Conservation (phyloP, 1,140 invertebrate genomes). For the Scaptomyza montana region DNA sequence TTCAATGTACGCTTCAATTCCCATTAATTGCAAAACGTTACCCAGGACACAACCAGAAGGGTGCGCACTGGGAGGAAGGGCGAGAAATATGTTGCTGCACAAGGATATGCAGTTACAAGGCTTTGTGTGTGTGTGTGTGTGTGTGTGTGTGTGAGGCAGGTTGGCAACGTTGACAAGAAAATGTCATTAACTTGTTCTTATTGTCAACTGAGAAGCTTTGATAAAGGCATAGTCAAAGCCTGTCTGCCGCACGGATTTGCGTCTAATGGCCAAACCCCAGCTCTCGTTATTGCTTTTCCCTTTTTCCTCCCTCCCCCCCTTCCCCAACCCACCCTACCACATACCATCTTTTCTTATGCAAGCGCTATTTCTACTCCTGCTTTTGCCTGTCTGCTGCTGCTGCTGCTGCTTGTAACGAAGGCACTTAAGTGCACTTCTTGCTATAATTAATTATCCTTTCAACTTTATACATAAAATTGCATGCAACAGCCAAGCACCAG, state of each 20-base stretch:
- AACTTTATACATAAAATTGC: slow-evolving; percentile 82
- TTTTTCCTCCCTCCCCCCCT: too few species aligned
- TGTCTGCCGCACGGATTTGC: slow-evolving; percentile 72
- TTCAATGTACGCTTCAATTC: slow-evolving; percentile 63
- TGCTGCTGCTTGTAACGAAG: slow-evolving; percentile 74
- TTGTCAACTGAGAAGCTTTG: slow-evolving; percentile 74
- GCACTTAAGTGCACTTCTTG: slow-evolving; percentile 82
- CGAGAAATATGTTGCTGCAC: slow-evolving; percentile 3
- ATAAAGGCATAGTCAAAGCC: slow-evolving; percentile 77
- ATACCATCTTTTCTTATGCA: neutral
- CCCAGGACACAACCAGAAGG: slow-evolving; percentile 2
- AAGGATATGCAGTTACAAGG: slow-evolving; percentile 61
- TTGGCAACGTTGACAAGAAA: slow-evolving; percentile 68
- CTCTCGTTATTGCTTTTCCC: too few species aligned
- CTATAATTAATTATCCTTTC: slow-evolving; percentile 83
- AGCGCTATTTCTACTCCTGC: slow-evolving; percentile 33
- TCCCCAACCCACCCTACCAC: neutral
- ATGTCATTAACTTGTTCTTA: slow-evolving; percentile 82
- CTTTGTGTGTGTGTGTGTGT: neutral
- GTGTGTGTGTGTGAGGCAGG: neutral
- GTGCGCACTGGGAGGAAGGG: neutral
- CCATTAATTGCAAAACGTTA: slow-evolving; percentile 75
- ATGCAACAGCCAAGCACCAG: slow-evolving; percentile 61
- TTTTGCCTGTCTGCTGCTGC: slow-evolving; percentile 10
- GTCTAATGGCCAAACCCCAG: slow-evolving; percentile 54